phyloP scores from a whole-genome alignment of 2,888 invertebrate genomes.

The Odiellus spinosus region DNA sequence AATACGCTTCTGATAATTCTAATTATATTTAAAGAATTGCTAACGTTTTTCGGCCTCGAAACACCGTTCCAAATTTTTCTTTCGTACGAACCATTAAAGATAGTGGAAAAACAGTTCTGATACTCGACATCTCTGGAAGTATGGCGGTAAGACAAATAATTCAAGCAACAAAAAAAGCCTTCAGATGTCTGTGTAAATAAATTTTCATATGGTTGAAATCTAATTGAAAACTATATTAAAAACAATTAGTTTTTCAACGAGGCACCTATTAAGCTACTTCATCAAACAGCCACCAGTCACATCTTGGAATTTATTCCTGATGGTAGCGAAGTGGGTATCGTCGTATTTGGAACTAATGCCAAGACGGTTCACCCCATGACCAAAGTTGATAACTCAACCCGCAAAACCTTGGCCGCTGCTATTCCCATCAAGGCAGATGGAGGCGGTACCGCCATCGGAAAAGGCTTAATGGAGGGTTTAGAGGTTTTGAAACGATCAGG shows the following conservation, averaged over 20 bases:
- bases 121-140: slow-evolving; percentile 22
- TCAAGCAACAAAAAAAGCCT: no score
- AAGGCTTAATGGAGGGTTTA: slow-evolving; percentile 10
- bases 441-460: slow-evolving; percentile 22
- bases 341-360: slow-evolving; percentile 22
- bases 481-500: neutral
- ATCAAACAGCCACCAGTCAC: slow-evolving; percentile 42
- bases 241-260: neutral
- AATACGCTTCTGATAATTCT: no score
- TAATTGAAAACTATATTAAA: no score
- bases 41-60: no score
- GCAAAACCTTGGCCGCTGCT: slow-evolving; percentile 14
- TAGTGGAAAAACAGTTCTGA: slow-evolving; percentile 12
- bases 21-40: no score
- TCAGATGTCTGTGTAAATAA: no score
- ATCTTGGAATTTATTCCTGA: slow-evolving; percentile 38
- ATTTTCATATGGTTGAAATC: no score
- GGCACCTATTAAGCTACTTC: slow-evolving; percentile 40
- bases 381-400: slow-evolving; percentile 14
- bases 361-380: slow-evolving; percentile 13
- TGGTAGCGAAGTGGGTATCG: slow-evolving; percentile 27
- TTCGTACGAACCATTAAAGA: no score
- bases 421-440: slow-evolving; percentile 19
- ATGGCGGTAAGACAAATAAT: slow-evolving; percentile 18
- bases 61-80: no score